Evolutionary conservation across 2,888 invertebrate genomes (phyloP), one percentile per base, ranked within the genome.

Genomic region (Habrosyne pyritoides): DNA sequence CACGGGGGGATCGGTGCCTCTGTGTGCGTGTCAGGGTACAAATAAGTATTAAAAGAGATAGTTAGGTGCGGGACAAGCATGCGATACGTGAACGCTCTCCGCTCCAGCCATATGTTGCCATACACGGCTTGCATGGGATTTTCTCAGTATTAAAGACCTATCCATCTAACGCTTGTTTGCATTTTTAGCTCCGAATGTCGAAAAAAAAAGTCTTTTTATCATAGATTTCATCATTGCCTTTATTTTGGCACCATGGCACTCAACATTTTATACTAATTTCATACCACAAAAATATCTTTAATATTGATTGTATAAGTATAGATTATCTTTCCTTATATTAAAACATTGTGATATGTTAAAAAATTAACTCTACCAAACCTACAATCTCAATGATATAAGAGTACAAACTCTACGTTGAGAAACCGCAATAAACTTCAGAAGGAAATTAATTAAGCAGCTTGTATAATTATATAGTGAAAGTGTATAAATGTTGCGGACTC

Each of bases 11-110:
- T 71, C 62, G 60, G 22, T 61, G 68, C 54, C 71, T 51, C 61
- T 84, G 88, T 89, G 91, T 87, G 92, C 69, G 88, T 75, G 82
- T 61, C 59, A 66, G 67, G 81, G 81, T 75, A 84, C 85, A 87
- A 89, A 89, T 89, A 90, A 91, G 90, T 89, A 89, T 90, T 89
- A 91, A 90, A 91, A 90, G 90, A 91, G 88, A 91, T 91, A 92
- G 90, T 92, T 90, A 89, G 85, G 86, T 84, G 81, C 73, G 84
- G 82, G 81, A 83, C 85, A 82, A 81, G 81, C 77, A 42, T 18
- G 42, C 18, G 42, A 42, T 42, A 80, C 76, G 77, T 73, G 77
- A 77, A 73, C 73, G 67, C 73, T 74, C 63, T 59, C 70, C 62
- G 77, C 78, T 80, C 78, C 73, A 69, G 65, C 81, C 83, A 81